Evolutionary conservation across 1,140 invertebrate species (phyloP).

Genomic region (Ganaspis sp.): DNA sequence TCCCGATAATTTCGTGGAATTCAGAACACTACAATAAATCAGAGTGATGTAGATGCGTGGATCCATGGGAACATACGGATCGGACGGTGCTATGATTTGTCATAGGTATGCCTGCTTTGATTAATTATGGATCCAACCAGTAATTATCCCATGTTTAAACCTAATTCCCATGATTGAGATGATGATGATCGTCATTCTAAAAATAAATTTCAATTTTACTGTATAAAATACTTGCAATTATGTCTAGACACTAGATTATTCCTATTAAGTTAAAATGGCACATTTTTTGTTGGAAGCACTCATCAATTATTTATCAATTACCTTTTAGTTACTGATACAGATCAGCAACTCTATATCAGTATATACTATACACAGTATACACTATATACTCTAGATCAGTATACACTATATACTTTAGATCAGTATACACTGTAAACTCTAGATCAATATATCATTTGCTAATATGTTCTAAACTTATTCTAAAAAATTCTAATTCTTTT

Average conservation of each 20-base stretch:
- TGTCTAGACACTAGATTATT: neutral
- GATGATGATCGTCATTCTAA: constrained; percentile 45
- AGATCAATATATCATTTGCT: too few species aligned
- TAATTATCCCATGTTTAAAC: constrained; percentile 66
- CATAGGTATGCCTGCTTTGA: constrained; percentile 52
- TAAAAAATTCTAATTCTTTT: too few species aligned
- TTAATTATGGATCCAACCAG: constrained; percentile 59
- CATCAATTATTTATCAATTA: too few species aligned
- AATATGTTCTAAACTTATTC: too few species aligned
- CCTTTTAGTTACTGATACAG: too few species aligned
- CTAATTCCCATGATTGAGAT: constrained; percentile 64
- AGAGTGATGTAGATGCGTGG: constrained; percentile 58
- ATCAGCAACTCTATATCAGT: too few species aligned
- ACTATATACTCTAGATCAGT: too few species aligned
- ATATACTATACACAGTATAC: too few species aligned
- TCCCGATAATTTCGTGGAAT: constrained; percentile 67
- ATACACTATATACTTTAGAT: too few species aligned
- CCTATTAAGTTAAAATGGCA: too few species aligned
- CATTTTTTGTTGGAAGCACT: too few species aligned
- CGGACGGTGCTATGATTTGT: constrained; percentile 62
- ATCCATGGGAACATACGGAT: constrained; percentile 61
- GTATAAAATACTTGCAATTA: constrained; percentile 15
- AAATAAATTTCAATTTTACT: constrained; percentile 48
- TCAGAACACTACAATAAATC: constrained; percentile 64
- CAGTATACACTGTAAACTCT: too few species aligned